phyloP scores from a whole-genome alignment of 2,797 vertebrate species.

The Acrossocheilus fasciatus region DNA sequence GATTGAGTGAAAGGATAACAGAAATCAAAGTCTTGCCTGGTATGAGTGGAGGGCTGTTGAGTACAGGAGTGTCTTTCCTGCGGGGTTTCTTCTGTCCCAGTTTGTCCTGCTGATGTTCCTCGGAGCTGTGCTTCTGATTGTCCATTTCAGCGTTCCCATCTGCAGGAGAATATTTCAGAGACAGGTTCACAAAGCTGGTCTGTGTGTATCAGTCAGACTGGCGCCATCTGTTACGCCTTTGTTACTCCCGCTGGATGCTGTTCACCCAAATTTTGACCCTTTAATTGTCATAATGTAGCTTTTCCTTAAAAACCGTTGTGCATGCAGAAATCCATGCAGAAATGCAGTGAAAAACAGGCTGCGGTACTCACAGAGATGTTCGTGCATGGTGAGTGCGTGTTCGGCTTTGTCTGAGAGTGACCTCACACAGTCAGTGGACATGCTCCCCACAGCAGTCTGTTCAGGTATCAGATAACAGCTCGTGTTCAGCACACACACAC shows the following conservation, averaged over 20 bases:
- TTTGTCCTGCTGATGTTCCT: constrained; percentile 72
- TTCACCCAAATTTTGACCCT: neutral
- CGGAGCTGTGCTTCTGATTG: constrained; percentile 46
- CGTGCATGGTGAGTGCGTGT: constrained; percentile 77
- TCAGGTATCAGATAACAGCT: constrained; percentile 63
- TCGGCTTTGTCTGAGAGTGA: constrained; percentile 78
- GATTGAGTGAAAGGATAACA: neutral
- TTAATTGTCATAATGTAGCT: neutral
- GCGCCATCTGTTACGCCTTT: neutral
- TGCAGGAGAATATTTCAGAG: constrained; percentile 12
- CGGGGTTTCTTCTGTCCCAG: constrained; percentile 87
- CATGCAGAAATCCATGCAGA: neutral
- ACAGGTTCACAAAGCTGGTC: constrained; percentile 10
- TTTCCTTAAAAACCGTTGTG: neutral
- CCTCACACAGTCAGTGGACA: constrained; percentile 82
- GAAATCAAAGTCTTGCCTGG: constrained; percentile 75
- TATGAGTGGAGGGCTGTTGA: constrained; percentile 81
- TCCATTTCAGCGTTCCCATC: constrained; percentile 61
- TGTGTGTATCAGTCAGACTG: neutral
- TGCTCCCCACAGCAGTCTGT: constrained; percentile 65
- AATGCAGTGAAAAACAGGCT: neutral
- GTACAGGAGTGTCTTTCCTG: constrained; percentile 88
- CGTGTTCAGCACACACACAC: constrained; percentile 40
- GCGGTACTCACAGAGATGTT: constrained; percentile 70
- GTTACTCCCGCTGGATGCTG: neutral